phyloP scores from a whole-genome alignment of 2,888 invertebrate genomes.

The Itoplectis maculator region DNA sequence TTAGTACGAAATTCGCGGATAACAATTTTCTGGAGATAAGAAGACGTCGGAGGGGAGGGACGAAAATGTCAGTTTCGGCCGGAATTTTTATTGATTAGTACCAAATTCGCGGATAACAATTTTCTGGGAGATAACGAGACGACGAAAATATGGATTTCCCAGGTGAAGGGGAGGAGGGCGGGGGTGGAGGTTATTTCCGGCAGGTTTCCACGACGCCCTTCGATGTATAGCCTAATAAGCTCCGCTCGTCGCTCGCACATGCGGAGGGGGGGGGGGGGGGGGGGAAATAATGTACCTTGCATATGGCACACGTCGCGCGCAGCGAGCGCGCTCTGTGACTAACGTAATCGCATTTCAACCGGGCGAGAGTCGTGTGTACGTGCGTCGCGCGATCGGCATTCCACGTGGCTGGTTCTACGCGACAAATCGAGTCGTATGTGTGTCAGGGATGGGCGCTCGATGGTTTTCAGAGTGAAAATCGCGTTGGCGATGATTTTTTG shows the following conservation, averaged over 20 bases:
- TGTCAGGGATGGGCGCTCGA: conserved; percentile 8
- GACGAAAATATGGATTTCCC: background rate
- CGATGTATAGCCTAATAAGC: conserved; percentile 1
- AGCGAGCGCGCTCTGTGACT: conserved; percentile 38
- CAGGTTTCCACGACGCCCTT: background rate
- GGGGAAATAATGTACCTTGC: background rate
- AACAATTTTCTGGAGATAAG: background rate
- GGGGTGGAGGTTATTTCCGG: background rate
- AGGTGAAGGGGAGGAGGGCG: background rate
- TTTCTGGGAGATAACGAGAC: background rate
- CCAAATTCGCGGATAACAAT: background rate
- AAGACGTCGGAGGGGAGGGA: conserved; percentile 4
- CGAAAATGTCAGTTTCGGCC: background rate
- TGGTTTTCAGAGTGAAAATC: no score
- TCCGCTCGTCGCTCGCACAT: background rate
- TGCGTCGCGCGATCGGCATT: conserved; percentile 45
- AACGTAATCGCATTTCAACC: conserved; percentile 58
- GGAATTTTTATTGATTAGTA: conserved; percentile 41
- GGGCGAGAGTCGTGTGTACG: conserved; percentile 1
- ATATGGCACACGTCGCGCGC: background rate
- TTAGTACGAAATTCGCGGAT: background rate
- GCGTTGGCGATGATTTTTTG: background rate
- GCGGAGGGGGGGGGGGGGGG: no score
- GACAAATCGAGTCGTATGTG: conserved; percentile 43
- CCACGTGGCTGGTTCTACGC: conserved; percentile 59